These are phyloP conservation scores for Periphyllus acericola DNA, from an alignment of 2,888 invertebrate species.

Conservation along the genomic window DNA sequence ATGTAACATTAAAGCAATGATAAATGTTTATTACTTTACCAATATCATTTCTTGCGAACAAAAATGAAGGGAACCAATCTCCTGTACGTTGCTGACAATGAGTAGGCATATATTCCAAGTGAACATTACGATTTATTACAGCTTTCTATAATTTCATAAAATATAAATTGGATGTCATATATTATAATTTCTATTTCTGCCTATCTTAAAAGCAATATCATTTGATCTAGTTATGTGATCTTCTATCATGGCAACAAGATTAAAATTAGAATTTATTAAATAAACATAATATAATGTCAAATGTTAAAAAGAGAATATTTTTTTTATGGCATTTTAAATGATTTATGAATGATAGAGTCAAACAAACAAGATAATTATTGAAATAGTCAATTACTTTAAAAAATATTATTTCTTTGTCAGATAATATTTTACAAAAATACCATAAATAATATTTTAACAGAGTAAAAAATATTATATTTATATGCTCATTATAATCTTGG, in stretches of 20 bases:
- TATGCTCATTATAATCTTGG: too few relatives aligned
- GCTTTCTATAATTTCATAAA: conserved; percentile 47
- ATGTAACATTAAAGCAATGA: neutral
- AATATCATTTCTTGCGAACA: neutral
- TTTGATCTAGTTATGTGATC: neutral
- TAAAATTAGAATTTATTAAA: neutral
- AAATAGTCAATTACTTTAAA: too few relatives aligned
- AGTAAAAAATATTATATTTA: too few relatives aligned
- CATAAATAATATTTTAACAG: too few relatives aligned
- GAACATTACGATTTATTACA: conserved; percentile 36
- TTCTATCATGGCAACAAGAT: neutral
- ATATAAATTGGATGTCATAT: neutral
- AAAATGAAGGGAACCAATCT: conserved; percentile 13
- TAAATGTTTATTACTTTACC: conserved; percentile 20
- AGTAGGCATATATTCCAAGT: conserved; percentile 37
- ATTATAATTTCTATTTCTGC: neutral
- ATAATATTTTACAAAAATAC: too few relatives aligned
- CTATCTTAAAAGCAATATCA: neutral
- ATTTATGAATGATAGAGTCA: too few relatives aligned
- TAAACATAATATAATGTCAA: neutral
- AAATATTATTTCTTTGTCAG: too few relatives aligned
- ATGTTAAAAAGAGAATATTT: too few relatives aligned
- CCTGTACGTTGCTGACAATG: neutral
- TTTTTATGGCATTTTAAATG: too few relatives aligned
- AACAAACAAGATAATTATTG: too few relatives aligned